These are phyloP conservation scores for Halcyon badia DNA, from an alignment of 2,797 vertebrate species.

Conservation along the genomic window DNA sequence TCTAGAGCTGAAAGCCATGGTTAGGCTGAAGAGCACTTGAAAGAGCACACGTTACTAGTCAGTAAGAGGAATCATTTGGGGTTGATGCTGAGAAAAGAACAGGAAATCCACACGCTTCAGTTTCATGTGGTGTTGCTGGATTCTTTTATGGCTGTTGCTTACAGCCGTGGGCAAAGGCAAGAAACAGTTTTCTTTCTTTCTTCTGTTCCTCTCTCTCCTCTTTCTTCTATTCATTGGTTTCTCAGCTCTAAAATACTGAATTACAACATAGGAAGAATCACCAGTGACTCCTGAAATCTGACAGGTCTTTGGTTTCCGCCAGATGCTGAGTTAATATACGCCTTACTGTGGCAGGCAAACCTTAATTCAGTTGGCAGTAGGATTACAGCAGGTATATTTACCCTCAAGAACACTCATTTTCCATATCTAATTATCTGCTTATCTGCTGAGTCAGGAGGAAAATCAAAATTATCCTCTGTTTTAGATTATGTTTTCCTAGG, in stretches of 20 bases:
- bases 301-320: neutral
- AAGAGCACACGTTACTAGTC: neutral
- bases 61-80: neutral
- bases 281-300: constrained; percentile 25
- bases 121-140: neutral
- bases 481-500: constrained; percentile 9
- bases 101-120: neutral
- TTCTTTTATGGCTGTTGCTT: neutral
- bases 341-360: neutral
- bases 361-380: constrained; percentile 32
- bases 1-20: neutral
- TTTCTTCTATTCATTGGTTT: neutral
- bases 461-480: neutral
- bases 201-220: neutral
- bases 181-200: neutral
- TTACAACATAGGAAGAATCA: neutral
- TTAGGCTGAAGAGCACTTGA: constrained; percentile 20
- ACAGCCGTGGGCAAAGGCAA: neutral
- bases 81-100: neutral
- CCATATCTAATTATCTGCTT: constrained; percentile 23
- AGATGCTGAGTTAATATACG: neutral
- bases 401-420: constrained; percentile 26
- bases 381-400: constrained; percentile 31
- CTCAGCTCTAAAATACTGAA: neutral
- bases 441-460: constrained; percentile 27